These are phyloP conservation scores for Drosophila percnosoma DNA, from an alignment of 2,888 invertebrate species.

Conservation along the genomic window DNA sequence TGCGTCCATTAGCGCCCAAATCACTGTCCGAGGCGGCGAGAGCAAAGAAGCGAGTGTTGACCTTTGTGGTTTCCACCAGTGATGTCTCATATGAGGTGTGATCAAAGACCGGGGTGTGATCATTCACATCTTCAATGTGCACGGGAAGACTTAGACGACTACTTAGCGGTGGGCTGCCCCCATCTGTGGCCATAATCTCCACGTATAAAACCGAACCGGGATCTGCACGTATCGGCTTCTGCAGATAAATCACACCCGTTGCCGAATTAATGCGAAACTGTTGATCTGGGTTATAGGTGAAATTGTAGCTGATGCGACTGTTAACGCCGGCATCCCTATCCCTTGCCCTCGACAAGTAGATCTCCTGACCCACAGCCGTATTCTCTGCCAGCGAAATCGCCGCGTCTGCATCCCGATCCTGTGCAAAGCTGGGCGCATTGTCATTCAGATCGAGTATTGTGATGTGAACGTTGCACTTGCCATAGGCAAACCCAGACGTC, in stretches of 20 bases:
- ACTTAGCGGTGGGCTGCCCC: conserved; percentile 90
- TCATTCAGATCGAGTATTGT: conserved; percentile 95
- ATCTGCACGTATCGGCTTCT: conserved; percentile 91
- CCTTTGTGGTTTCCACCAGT: conserved; percentile 94
- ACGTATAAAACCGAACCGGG: conserved; percentile 90
- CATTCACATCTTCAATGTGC: conserved; percentile 94
- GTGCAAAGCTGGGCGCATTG: conserved; percentile 93
- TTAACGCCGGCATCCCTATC: conserved; percentile 96
- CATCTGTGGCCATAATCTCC: conserved; percentile 94
- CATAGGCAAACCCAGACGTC: conserved; percentile 88
- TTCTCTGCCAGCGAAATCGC: conserved; percentile 91
- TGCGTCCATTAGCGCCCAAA: conserved; percentile 91
- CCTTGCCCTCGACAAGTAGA: conserved; percentile 93
- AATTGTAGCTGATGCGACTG: conserved; percentile 92
- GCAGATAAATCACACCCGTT: conserved; percentile 95
- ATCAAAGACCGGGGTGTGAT: conserved; percentile 97
- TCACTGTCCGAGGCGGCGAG: conserved; percentile 96
- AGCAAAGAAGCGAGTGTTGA: conserved; percentile 96
- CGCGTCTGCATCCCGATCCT: conserved; percentile 89
- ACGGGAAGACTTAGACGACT: conserved; percentile 91
- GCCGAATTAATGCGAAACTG: conserved; percentile 93
- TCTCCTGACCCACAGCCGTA: conserved; percentile 96
- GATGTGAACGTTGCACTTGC: conserved; percentile 92
- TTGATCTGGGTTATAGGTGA: conserved; percentile 92
- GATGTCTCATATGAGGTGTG: conserved; percentile 97